Conservation (phyloP, 2,888 invertebrate species). For the Aporophyla nigra region DNA sequence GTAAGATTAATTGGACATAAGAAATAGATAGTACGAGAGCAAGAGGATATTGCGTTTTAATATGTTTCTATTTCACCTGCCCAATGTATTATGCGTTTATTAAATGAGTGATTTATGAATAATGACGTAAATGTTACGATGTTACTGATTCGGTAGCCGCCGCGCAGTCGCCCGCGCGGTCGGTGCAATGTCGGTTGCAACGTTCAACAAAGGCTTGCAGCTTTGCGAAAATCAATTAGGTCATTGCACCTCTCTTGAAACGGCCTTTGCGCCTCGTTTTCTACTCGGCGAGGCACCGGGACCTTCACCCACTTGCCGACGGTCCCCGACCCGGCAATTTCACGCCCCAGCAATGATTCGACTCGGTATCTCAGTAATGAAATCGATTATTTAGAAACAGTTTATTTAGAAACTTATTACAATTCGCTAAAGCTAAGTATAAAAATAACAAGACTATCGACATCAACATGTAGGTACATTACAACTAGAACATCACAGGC, state of each 20-base stretch:
- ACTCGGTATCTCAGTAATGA: constrained; percentile 80
- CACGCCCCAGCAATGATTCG: constrained; percentile 78
- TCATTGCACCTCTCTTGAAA: constrained; percentile 77
- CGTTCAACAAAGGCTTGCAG: constrained; percentile 35
- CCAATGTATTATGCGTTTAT: constrained; percentile 25
- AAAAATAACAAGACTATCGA: constrained; percentile 83
- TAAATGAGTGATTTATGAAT: constrained; percentile 15
- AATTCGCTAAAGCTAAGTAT: constrained; percentile 83
- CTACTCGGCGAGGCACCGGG: constrained; percentile 74
- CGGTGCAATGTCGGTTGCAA: constrained; percentile 45
- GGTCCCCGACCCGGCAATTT: constrained; percentile 82
- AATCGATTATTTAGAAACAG: constrained; percentile 85
- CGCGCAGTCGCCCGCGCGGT: neutral
- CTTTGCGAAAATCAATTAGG: constrained; percentile 73
- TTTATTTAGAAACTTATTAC: constrained; percentile 89
- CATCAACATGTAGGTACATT: constrained; percentile 69
- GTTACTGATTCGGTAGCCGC: neutral
- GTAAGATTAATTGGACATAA: constrained; percentile 34
- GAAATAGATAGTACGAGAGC: constrained; percentile 38
- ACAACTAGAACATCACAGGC: constrained; percentile 82
- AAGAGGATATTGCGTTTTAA: constrained; percentile 19
- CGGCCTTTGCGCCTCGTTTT: constrained; percentile 75
- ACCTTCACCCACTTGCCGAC: constrained; percentile 86
- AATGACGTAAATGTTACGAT: constrained; percentile 44
- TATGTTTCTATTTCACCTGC: constrained; percentile 16